phyloP scores from a whole-genome alignment of 2,888 invertebrate species.

The Phaonia tiefii region DNA sequence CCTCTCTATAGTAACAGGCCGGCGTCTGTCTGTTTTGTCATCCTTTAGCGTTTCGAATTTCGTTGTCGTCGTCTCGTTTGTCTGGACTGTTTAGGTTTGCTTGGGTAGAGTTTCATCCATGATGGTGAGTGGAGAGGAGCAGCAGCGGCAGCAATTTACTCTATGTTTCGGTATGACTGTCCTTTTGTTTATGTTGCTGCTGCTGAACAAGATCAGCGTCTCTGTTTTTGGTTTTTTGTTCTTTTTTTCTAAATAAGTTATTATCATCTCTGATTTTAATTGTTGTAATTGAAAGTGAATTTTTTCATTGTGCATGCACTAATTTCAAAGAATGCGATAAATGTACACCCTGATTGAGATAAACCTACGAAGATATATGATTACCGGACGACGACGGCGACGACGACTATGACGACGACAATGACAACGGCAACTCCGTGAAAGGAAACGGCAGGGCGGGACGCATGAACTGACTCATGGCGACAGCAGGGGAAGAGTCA shows the following conservation, averaged over 20 bases:
- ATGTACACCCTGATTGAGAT: slow-evolving; percentile 61
- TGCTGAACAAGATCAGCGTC: slow-evolving; percentile 11
- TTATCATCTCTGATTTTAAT: slow-evolving; percentile 78
- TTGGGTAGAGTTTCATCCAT: slow-evolving; percentile 20
- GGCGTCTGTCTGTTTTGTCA: slow-evolving; percentile 65
- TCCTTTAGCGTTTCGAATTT: slow-evolving; percentile 67
- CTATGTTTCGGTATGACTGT: not conserved
- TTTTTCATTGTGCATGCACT: slow-evolving; percentile 71
- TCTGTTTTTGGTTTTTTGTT: not conserved
- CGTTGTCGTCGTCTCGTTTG: slow-evolving; percentile 61
- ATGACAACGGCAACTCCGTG: not conserved
- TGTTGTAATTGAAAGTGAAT: slow-evolving; percentile 79
- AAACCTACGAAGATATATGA: slow-evolving; percentile 55
- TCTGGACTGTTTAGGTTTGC: slow-evolving; percentile 53
- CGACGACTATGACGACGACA: not conserved
- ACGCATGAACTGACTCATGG: not conserved
- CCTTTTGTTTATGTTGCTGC: slow-evolving; percentile 13
- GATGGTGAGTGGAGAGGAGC: not conserved
- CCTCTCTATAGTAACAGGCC: slow-evolving; percentile 46
- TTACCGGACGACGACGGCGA: not conserved
- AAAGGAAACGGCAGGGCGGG: not conserved
- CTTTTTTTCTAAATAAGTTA: slow-evolving; percentile 75
- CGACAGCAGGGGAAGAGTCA: not conserved
- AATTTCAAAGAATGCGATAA: slow-evolving; percentile 66
- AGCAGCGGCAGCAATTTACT: not conserved